phyloP scores from a whole-genome alignment of 1,140 invertebrate genomes.

The Zaprionus capensis region DNA sequence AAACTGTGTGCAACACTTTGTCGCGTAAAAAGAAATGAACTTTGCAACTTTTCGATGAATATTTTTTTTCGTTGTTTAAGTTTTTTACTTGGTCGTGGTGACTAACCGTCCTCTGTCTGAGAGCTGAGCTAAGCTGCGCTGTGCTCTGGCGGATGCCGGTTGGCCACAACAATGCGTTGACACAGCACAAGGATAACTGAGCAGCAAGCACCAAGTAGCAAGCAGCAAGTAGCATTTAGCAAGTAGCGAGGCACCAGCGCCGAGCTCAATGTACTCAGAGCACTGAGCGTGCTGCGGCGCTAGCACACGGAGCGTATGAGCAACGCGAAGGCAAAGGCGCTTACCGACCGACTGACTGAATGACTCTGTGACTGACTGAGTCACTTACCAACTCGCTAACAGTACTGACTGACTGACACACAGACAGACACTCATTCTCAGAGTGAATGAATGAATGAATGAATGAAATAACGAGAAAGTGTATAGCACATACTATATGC shows the following conservation, averaged over 20 bases:
- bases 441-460: conserved; percentile 64
- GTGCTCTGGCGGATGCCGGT: conserved; percentile 35
- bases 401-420: conserved; percentile 14
- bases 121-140: conserved; percentile 15
- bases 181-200: conserved; percentile 79
- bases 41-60: conserved; percentile 1
- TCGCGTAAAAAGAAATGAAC: conserved; percentile 6
- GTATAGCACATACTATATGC: conserved; percentile 42
- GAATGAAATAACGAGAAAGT: conserved; percentile 41
- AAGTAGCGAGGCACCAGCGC: conserved; percentile 4
- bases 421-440: conserved; percentile 34
- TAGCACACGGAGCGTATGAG: conserved; percentile 75
- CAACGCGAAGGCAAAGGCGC: conserved; percentile 62
- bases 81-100: conserved; percentile 24
- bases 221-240: conserved; percentile 5
- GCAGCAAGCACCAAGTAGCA: neutral
- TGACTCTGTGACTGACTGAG: conserved; percentile 8
- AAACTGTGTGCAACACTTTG: conserved; percentile 9
- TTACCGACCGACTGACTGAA: conserved; percentile 36
- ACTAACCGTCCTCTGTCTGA: conserved; percentile 62
- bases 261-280: neutral
- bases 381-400: conserved; percentile 10
- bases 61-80: conserved; percentile 31
- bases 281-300: conserved; percentile 5
- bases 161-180: conserved; percentile 75